phyloP scores from a whole-genome alignment of 2,113 vertebrate species.

The Salminus brasiliensis region DNA sequence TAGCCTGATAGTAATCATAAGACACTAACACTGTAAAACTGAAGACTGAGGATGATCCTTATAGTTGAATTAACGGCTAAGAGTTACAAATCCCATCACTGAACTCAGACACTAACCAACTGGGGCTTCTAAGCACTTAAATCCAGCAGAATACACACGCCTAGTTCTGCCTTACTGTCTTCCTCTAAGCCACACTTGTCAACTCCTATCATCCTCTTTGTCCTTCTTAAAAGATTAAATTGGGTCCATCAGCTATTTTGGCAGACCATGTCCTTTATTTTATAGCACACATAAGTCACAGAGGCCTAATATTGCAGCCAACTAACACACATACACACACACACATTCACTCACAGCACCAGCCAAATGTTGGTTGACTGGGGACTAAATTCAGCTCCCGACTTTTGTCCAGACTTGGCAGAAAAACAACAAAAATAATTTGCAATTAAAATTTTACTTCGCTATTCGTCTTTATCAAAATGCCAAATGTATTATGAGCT shows the following conservation, averaged over 20 bases:
- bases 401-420: no score
- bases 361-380: not conserved
- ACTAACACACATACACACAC: not conserved
- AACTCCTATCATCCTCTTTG: not conserved
- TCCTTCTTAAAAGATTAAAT: conserved; percentile 22
- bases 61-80: not conserved
- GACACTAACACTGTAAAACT: no score
- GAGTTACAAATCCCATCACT: not conserved
- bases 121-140: not conserved
- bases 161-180: not conserved
- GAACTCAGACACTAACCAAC: not conserved
- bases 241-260: conserved; percentile 16
- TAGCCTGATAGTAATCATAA: no score
- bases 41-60: not conserved
- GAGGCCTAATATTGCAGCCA: not conserved
- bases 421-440: no score
- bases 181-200: not conserved
- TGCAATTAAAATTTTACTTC: no score
- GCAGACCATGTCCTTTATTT: conserved; percentile 27
- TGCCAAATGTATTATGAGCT: no score
- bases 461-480: no score
- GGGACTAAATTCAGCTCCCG: no score
- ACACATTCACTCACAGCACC: not conserved
- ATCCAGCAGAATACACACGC: not conserved
- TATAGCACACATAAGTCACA: conserved; percentile 9